These are phyloP conservation scores for Erithacus rubecula DNA, from an alignment of 2,797 vertebrate species.

Conservation along the genomic window DNA sequence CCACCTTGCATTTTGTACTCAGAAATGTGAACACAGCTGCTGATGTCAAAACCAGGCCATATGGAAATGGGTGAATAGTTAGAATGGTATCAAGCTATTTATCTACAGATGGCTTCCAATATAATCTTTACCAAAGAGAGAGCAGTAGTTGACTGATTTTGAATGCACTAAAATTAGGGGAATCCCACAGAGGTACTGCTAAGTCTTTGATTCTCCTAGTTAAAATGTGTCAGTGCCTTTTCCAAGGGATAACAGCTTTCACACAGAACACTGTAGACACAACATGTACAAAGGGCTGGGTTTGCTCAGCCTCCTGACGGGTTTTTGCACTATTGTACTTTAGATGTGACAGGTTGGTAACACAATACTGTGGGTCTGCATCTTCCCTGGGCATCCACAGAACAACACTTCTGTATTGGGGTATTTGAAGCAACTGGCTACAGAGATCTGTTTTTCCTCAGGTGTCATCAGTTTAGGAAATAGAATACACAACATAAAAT, in stretches of 20 bases:
- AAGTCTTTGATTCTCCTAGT: neutral
- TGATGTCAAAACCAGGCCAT: neutral
- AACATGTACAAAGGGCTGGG: neutral
- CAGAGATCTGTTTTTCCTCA: neutral
- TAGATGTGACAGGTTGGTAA: neutral
- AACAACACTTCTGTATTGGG: neutral
- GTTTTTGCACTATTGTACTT: neutral
- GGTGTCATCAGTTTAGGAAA: neutral
- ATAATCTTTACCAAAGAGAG: neutral
- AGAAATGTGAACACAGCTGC: neutral
- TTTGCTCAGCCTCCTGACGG: neutral
- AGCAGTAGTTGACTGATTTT: neutral
- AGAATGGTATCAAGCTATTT: neutral
- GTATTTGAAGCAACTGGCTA: neutral
- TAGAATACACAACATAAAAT: neutral
- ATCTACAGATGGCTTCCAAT: neutral
- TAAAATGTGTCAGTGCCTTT: neutral
- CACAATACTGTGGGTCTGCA: accelerated
- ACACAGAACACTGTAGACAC: neutral
- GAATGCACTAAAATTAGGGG: neutral
- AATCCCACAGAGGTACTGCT: neutral
- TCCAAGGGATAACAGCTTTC: neutral
- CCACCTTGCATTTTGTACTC: neutral
- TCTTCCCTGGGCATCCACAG: neutral
- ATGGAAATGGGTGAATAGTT: neutral